Evolutionary conservation across 2,888 invertebrate genomes (phyloP).

Genomic region (Tortricodes alternella): DNA sequence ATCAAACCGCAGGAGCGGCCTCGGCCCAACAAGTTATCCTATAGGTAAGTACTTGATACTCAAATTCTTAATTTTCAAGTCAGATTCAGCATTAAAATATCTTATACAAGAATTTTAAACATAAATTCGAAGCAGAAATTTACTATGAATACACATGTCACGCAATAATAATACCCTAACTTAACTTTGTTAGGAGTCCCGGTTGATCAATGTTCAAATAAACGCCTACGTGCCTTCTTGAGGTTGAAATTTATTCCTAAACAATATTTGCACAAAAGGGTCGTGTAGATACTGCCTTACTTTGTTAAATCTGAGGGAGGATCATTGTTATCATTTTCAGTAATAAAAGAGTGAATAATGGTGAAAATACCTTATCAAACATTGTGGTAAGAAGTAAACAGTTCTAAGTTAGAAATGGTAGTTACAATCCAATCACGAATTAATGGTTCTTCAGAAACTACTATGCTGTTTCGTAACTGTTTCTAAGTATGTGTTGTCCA

Average conservation of each 20-base stretch:
- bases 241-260: slow-evolving; percentile 12
- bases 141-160: not conserved
- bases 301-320: slow-evolving; percentile 13
- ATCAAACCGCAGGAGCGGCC: no score
- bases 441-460: slow-evolving; percentile 21
- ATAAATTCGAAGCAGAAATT: slow-evolving; percentile 3
- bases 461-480: slow-evolving; percentile 20
- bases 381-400: not conserved
- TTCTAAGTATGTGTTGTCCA: slow-evolving; percentile 21
- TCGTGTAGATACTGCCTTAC: slow-evolving; percentile 4
- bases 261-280: slow-evolving; percentile 19
- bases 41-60: no score
- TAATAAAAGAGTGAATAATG: slow-evolving; percentile 7
- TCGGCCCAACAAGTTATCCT: no score
- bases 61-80: no score
- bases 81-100: no score
- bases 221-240: slow-evolving; percentile 18
- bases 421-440: slow-evolving; percentile 19
- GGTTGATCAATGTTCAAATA: slow-evolving; percentile 18
- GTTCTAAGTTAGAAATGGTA: not conserved
- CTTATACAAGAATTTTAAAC: not conserved
- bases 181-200: slow-evolving; percentile 8
- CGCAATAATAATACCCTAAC: slow-evolving; percentile 1
- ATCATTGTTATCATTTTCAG: slow-evolving; percentile 10
- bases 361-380: slow-evolving; percentile 3